phyloP scores from a whole-genome alignment of 2,797 vertebrate genomes.

The Pangasius larnaudii region DNA sequence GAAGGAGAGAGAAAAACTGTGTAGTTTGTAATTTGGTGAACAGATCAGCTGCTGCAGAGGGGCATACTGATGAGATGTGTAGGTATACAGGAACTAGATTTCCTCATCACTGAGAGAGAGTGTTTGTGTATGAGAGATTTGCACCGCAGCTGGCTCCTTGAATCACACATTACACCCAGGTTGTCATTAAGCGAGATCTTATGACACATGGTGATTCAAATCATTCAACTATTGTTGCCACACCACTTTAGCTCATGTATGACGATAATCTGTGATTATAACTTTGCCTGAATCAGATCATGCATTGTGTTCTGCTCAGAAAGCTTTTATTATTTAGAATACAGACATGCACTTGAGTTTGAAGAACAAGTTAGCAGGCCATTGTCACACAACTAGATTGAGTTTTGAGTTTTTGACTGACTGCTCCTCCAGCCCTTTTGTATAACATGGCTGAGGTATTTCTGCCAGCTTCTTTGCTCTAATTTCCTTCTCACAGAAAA shows the following conservation, averaged over 20 bases:
- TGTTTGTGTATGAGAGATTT: not conserved
- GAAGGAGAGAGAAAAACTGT: not conserved
- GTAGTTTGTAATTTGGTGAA: not conserved
- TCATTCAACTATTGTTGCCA: not conserved
- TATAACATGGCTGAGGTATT: not conserved
- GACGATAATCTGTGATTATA: not conserved
- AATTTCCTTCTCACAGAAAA: not conserved
- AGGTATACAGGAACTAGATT: slow-evolving; percentile 14
- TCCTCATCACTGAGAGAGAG: not conserved
- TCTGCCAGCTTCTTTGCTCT: not conserved
- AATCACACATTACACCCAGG: not conserved
- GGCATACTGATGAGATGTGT: slow-evolving; percentile 21
- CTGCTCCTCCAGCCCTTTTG: not conserved
- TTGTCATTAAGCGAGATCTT: not conserved
- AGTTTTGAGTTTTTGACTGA: not conserved
- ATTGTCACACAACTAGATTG: not conserved
- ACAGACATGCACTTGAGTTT: not conserved
- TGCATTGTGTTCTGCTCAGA: not conserved
- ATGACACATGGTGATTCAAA: not conserved
- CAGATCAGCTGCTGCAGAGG: not conserved
- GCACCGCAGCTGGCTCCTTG: not conserved
- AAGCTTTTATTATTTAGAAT: not conserved
- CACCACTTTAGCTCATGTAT: not conserved
- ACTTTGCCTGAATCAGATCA: not conserved
- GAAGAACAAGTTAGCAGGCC: not conserved